Percentiles rank a stretch among this genome's conserved stretches.
These are phyloP conservation scores for Gyrodactylus bullatarudis DNA, from an alignment of 1,140 invertebrate genomes.

Conservation along the genomic window DNA sequence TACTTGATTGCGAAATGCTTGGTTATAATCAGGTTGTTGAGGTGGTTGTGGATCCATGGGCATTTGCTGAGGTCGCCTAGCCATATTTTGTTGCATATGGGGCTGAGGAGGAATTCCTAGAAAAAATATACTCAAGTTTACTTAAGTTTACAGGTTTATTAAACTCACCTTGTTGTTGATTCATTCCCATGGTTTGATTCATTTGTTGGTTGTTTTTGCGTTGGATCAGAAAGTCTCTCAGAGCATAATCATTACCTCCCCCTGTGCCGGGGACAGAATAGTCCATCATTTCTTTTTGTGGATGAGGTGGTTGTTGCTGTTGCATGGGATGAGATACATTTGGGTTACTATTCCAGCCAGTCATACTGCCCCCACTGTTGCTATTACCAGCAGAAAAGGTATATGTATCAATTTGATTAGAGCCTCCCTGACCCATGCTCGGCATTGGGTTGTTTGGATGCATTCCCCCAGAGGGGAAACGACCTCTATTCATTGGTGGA, in stretches of 20 bases:
- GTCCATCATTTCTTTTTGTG: background rate
- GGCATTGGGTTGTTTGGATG: background rate
- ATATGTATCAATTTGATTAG: background rate
- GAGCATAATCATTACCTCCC: background rate
- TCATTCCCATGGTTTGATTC: background rate
- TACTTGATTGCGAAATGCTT: background rate
- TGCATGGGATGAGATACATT: background rate
- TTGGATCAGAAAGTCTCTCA: background rate
- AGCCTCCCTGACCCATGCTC: background rate
- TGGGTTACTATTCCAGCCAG: background rate
- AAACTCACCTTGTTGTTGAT: background rate
- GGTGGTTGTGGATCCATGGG: background rate
- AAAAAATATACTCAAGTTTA: too few relatives aligned
- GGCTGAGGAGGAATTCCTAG: background rate
- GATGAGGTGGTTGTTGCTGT: background rate
- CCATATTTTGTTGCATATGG: background rate
- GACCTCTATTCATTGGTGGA: background rate
- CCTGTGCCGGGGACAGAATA: background rate
- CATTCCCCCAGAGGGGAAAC: background rate
- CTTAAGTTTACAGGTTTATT: too few relatives aligned
- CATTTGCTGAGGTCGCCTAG: background rate
- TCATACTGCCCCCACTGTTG: background rate
- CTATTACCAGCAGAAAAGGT: background rate
- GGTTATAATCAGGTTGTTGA: background rate
- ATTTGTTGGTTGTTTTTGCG: background rate